These are phyloP conservation scores for Probosciger aterrimus DNA, from an alignment of 2,113 vertebrate genomes.

Conservation along the genomic window DNA sequence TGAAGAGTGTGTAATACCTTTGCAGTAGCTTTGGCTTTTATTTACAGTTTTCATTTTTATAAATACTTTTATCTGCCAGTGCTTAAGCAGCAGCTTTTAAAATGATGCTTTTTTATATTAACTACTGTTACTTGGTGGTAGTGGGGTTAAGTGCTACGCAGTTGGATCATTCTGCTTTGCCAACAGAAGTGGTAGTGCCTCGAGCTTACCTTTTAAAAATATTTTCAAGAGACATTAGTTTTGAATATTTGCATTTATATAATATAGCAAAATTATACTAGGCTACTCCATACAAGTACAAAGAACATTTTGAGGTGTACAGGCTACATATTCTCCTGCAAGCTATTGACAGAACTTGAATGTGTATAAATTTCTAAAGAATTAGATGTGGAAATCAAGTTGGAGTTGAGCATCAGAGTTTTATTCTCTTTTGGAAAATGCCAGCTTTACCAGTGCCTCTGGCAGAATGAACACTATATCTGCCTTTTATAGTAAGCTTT, in stretches of 20 bases:
- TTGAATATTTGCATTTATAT: neutral
- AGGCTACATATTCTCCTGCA: neutral
- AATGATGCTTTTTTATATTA: neutral
- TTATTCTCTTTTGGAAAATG: neutral
- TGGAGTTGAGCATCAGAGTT: neutral
- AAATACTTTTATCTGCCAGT: neutral
- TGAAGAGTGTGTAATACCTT: neutral
- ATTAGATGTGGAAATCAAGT: neutral
- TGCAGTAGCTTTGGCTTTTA: neutral
- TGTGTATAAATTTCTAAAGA: neutral
- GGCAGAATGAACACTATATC: neutral
- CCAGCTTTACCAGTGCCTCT: neutral
- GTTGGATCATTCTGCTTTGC: neutral
- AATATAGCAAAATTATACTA: neutral
- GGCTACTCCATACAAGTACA: neutral
- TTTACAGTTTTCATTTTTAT: neutral
- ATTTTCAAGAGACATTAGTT: neutral
- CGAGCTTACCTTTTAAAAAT: neutral
- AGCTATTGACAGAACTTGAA: neutral
- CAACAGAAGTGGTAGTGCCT: neutral
- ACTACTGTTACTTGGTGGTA: neutral
- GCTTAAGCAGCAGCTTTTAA: neutral
- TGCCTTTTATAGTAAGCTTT: neutral
- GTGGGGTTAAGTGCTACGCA: neutral
- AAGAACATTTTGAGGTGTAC: neutral